Evolutionary conservation across 2,113 vertebrate species (phyloP).

Genomic region (Nycticryphes semicollaris): DNA sequence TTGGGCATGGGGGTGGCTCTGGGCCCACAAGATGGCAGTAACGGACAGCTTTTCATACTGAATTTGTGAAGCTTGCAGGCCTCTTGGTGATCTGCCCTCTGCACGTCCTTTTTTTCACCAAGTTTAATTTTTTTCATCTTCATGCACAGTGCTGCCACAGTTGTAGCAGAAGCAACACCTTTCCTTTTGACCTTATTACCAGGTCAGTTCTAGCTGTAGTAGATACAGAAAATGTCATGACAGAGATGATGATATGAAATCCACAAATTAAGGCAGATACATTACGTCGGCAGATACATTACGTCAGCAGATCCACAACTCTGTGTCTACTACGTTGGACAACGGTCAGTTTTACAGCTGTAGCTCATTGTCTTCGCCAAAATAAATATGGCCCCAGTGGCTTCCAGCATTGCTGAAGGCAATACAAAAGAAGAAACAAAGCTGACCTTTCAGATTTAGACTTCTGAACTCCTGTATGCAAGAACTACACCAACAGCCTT

Average conservation of each 20-base stretch:
- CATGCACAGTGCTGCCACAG: neutral
- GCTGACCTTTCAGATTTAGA: neutral
- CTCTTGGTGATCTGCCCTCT: neutral
- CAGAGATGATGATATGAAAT: accelerated
- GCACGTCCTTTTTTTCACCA: accelerated
- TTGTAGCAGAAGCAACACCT: neutral
- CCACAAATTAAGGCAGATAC: neutral
- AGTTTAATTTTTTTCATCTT: neutral
- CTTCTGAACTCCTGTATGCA: neutral
- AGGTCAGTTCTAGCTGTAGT: neutral
- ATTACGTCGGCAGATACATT: neutral
- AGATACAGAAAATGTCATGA: neutral
- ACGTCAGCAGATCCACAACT: neutral
- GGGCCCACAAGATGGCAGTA: conserved; percentile 56
- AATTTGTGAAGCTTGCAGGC: neutral
- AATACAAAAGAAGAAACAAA: neutral
- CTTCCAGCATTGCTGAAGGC: neutral
- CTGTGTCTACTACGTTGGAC: no score
- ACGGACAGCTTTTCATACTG: neutral
- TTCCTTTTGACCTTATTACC: neutral
- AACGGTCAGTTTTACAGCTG: neutral
- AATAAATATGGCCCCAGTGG: neutral
- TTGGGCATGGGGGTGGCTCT: neutral
- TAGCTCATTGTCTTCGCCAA: neutral
- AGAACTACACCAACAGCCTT: neutral